Evolutionary conservation across 1,140 invertebrate species (phyloP), one percentile per base, ranked within the genome.

Genomic region (Acromyrmex heyeri): DNA sequence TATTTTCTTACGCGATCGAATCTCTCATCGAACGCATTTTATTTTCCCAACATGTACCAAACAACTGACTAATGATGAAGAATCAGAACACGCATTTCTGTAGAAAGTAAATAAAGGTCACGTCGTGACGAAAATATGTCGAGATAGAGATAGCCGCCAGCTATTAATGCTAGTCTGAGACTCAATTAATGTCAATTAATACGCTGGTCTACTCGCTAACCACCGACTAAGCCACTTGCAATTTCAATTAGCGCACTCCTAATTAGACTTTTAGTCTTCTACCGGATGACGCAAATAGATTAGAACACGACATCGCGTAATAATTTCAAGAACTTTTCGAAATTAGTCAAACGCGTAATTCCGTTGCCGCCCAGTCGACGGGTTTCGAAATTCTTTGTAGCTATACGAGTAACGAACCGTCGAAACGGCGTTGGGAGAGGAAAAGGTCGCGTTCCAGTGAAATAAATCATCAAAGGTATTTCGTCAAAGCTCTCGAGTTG

Each of bases 141-240:
- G 87, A 86, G 62, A 88, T 79, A 86, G 62, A 75, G 76, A 86
- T 81, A 86, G 70, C 77, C 34, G 81, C 16, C 18, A 62, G 57
- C 76, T 86, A 86, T 88, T 81, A 81, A 88, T 82, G 67, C 67
- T 57, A 55, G 55, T 62, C 78, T 67, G 73, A 77, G 65, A 77
- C 70, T 86, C 76, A 77, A 89, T 89, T 88, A 89, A 89, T 55
- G 76, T 88, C 87, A 81, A 82, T 88, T 88, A 88, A 89, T 89
- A 88, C 83, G 76, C 69, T 62, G 53, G 57, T 86, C 69, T 70
- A 81, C 67, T 85, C 67, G 72, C 44, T 85, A 79, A 64, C 14
- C 65, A 30, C 48, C 77, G 76, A 85, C 75, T 50, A 75, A 79
- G 75, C 65, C 67, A 76, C 81, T 88, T 75, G 72, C 81, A 79